These are phyloP conservation scores for Ptilorrhoa leucosticta DNA, from an alignment of 2,113 vertebrate genomes.

Conservation along the genomic window DNA sequence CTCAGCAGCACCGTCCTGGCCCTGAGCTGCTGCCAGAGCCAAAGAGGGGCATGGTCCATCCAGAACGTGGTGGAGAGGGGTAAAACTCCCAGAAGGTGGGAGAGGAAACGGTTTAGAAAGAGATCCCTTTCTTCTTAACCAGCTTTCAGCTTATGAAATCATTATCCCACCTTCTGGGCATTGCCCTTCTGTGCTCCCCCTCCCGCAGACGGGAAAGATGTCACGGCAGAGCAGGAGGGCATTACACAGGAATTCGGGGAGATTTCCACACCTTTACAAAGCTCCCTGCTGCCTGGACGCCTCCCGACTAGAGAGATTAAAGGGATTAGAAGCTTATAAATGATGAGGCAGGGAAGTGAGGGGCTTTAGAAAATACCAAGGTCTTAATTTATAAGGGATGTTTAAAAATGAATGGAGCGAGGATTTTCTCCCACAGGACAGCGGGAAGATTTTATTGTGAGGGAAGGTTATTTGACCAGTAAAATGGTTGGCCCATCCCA, in stretches of 20 bases:
- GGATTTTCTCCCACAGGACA: neutral
- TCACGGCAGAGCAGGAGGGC: neutral
- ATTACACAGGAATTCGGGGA: neutral
- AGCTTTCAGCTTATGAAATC: neutral
- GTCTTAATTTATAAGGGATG: conserved; percentile 30
- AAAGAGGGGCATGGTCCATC: neutral
- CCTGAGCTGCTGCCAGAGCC: neutral
- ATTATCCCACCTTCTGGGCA: neutral
- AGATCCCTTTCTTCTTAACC: neutral
- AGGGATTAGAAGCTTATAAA: conserved; percentile 47
- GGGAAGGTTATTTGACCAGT: neutral
- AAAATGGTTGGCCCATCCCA: neutral
- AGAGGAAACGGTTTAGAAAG: neutral
- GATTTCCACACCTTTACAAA: conserved; percentile 33
- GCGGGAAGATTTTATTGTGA: neutral
- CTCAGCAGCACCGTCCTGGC: neutral
- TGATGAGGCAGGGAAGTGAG: conserved; percentile 1
- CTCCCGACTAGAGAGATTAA: conserved; percentile 40
- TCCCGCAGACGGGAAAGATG: accelerated
- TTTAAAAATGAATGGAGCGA: conserved; percentile 11
- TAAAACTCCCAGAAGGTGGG: neutral
- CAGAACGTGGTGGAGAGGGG: accelerated
- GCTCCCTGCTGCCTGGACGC: neutral
- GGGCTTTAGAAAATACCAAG: conserved; percentile 7
- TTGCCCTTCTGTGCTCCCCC: neutral